Conservation (phyloP, 2,797 vertebrate genomes). For the Apogon talboti region DNA sequence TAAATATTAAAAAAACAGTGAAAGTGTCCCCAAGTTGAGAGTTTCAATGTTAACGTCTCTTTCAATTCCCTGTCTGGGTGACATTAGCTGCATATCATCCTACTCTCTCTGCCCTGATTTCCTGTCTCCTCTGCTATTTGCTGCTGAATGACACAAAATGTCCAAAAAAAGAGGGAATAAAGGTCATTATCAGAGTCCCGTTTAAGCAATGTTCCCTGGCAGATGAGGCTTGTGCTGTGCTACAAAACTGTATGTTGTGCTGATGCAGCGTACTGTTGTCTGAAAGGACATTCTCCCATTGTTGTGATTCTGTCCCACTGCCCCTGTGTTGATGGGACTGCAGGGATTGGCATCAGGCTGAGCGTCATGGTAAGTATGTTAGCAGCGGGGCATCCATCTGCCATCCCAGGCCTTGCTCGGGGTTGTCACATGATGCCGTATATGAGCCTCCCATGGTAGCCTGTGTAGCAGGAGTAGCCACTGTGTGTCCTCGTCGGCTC, state of each 20-base stretch:
- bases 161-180: not conserved
- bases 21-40: no score
- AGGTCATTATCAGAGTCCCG: not conserved
- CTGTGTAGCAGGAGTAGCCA: constrained; percentile 42
- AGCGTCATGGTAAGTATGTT: constrained; percentile 74
- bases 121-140: not conserved
- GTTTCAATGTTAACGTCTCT: no score
- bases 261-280: constrained; percentile 52
- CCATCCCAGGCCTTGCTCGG: constrained; percentile 39
- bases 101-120: not conserved
- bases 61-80: no score
- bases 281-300: constrained; percentile 57
- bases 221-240: constrained; percentile 12
- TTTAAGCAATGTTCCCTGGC: constrained; percentile 4
- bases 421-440: constrained; percentile 51
- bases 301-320: constrained; percentile 68
- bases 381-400: constrained; percentile 51
- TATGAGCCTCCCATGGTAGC: constrained; percentile 33
- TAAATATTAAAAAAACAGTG: no score
- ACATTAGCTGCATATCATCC: not conserved
- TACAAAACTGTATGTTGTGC: constrained; percentile 45
- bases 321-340: constrained; percentile 60
- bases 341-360: constrained; percentile 78
- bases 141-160: not conserved
- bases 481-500: constrained; percentile 13